Evolutionary conservation across 2,113 vertebrate species (phyloP).

Genomic region (Hemicordylus capensis): DNA sequence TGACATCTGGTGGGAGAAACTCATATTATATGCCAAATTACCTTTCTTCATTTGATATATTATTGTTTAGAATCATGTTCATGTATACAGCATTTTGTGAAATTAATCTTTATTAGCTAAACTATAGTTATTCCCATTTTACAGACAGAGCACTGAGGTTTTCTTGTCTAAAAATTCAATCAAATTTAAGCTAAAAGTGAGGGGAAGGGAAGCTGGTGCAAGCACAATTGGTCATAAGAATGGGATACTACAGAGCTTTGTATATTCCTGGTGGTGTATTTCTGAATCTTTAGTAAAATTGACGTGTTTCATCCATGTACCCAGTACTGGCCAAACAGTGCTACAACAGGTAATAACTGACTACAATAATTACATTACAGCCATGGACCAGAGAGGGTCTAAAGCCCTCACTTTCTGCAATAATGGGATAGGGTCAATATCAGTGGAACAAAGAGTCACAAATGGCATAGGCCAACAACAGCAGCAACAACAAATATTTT

Average conservation of each 20-base stretch:
- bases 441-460: background rate
- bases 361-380: background rate
- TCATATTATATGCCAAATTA: conserved; percentile 43
- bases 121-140: background rate
- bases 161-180: background rate
- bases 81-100: background rate
- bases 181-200: no score
- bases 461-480: background rate
- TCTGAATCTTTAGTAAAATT: background rate
- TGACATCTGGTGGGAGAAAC: conserved; percentile 18
- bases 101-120: background rate
- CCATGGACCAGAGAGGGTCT: background rate
- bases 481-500: no score
- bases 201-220: no score
- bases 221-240: background rate
- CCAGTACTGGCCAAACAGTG: no score
- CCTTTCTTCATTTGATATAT: conserved; percentile 5
- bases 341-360: background rate
- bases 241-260: no score
- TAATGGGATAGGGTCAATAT: no score
- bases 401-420: background rate
- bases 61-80: background rate
- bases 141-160: background rate
- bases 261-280: background rate
- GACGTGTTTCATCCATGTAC: background rate